These are phyloP conservation scores for Parazoanthus darwini DNA, from an alignment of 92 coral and sea anemone species.

Conservation along the genomic window DNA sequence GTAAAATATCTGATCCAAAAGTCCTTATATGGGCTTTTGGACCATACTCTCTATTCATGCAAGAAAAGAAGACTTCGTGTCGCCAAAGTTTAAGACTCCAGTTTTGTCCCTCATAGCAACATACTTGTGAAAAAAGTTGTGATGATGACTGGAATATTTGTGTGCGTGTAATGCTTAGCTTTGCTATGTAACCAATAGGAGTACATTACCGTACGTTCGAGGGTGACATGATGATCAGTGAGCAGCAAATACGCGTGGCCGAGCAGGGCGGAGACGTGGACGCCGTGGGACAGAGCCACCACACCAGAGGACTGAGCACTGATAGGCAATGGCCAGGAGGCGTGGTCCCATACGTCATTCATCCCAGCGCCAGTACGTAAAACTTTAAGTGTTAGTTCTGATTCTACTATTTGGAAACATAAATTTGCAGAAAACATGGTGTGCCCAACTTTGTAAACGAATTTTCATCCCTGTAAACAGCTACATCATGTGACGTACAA, in stretches of 20 bases:
- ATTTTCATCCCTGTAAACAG: neutral
- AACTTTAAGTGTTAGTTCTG: neutral
- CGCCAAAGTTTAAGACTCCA: no score
- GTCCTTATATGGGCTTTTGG: no score
- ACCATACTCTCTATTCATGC: no score
- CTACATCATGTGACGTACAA: no score
- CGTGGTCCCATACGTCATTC: constrained; percentile 39
- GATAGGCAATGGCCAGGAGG: constrained; percentile 33
- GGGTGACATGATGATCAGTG: constrained; percentile 37
- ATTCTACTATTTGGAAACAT: neutral
- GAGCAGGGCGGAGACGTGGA: constrained; percentile 36
- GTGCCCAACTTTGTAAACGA: neutral
- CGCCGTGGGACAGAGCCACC: neutral
- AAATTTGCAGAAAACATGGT: no score
- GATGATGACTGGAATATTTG: neutral
- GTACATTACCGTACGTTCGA: constrained; percentile 28
- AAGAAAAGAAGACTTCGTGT: no score
- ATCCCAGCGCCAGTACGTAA: constrained; percentile 27
- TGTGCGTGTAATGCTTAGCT: neutral
- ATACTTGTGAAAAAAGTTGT: no score
- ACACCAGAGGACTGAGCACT: constrained; percentile 28
- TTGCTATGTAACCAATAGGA: neutral
- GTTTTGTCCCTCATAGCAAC: no score
- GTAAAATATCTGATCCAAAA: no score
- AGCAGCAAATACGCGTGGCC: constrained; percentile 24